Conservation (phyloP, 2,888 invertebrate genomes). For the Gortyna flavago region DNA sequence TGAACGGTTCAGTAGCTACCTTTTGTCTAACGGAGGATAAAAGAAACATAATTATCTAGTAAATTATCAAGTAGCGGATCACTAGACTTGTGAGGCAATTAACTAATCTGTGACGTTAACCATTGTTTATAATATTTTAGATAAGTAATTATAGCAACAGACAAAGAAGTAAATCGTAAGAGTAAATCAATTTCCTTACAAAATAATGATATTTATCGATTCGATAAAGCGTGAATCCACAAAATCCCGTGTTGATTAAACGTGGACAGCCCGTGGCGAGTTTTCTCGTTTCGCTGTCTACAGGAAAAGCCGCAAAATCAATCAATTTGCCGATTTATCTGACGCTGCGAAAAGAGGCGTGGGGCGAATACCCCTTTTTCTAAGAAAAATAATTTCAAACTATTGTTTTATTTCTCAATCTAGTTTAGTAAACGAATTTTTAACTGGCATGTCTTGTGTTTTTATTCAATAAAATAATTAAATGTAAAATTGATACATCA, state of each 20-base stretch:
- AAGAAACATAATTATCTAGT: neutral
- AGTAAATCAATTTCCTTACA: neutral
- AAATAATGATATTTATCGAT: conserved; percentile 49
- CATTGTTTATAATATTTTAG: neutral
- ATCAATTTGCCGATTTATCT: conserved; percentile 61
- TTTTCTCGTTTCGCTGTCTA: conserved; percentile 32
- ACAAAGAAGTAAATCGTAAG: neutral
- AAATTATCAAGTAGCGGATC: neutral
- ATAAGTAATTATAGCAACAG: neutral
- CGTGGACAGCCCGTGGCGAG: conserved; percentile 33
- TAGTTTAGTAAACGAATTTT: neutral
- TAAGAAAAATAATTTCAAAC: conserved; percentile 20
- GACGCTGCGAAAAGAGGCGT: conserved; percentile 18
- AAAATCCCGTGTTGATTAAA: conserved; percentile 55
- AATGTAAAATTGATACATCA: neutral
- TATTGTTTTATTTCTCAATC: neutral
- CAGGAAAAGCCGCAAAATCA: conserved; percentile 52
- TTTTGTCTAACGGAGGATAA: neutral
- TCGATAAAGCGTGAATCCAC: conserved; percentile 20
- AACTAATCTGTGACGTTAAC: too few species aligned
- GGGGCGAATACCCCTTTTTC: neutral
- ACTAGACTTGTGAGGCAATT: neutral
- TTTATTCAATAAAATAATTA: neutral
- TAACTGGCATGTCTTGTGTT: neutral
- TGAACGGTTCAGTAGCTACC: neutral